These are phyloP conservation scores for Portevinia maculata DNA, from an alignment of 2,888 invertebrate species.

Conservation along the genomic window DNA sequence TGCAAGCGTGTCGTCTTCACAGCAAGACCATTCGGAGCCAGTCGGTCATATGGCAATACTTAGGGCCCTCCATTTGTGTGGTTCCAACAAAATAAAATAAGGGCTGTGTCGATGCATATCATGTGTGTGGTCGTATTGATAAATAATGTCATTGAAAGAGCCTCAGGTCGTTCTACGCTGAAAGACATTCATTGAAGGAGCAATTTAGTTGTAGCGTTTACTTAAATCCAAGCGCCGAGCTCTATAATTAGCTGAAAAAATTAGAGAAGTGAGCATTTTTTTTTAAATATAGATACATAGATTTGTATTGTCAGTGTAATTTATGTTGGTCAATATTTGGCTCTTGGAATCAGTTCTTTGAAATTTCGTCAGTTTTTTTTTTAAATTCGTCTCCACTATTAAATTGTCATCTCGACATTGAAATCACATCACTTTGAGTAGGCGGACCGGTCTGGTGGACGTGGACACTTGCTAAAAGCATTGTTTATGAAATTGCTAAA, in stretches of 20 bases:
- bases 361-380: not conserved
- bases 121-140: not conserved
- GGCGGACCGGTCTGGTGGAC: not conserved
- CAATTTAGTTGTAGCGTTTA: not conserved
- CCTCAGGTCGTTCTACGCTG: not conserved
- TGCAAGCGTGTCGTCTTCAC: conserved; percentile 22
- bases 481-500: not conserved
- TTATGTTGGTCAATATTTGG: conserved; percentile 32
- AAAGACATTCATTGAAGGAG: not conserved
- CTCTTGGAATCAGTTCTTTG: not conserved
- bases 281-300: too few species aligned
- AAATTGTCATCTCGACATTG: conserved; percentile 6
- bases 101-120: not conserved
- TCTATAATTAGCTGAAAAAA: too few species aligned
- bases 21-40: conserved; percentile 63
- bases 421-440: not conserved
- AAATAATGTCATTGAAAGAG: not conserved
- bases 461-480: conserved; percentile 5
- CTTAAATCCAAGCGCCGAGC: too few species aligned
- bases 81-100: conserved; percentile 29
- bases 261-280: too few species aligned
- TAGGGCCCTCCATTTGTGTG: conserved; percentile 42
- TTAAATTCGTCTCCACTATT: not conserved
- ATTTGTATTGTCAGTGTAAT: conserved; percentile 17
- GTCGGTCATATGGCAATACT: conserved; percentile 23